phyloP scores from a whole-genome alignment of 2,113 vertebrate species.

The Etheostoma spectabile region DNA sequence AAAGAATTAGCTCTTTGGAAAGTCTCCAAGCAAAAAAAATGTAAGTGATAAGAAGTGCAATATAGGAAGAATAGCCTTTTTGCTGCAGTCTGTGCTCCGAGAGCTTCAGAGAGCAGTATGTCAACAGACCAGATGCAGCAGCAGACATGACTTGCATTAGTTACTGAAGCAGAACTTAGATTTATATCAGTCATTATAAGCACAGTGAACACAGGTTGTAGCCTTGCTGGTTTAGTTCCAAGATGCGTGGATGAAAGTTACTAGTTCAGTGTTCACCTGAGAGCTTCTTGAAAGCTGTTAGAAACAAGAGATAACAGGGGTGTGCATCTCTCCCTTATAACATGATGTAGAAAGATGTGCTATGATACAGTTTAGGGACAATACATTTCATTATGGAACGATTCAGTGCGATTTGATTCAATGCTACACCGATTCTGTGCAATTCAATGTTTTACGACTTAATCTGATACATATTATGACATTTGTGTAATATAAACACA shows the following conservation, averaged over 20 bases:
- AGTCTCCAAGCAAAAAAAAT: conserved; percentile 70
- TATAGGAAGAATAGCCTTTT: conserved; percentile 69
- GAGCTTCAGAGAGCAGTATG: conserved; percentile 68
- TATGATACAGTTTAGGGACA: no score
- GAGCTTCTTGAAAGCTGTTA: conserved; percentile 12
- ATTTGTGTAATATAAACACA: no score
- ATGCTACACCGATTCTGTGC: no score
- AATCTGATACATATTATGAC: no score
- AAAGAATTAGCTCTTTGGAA: conserved; percentile 75
- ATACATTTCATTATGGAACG: no score
- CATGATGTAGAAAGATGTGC: no score
- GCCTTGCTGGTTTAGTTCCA: conserved; percentile 8
- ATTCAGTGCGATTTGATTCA: no score
- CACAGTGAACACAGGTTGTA: conserved; percentile 27
- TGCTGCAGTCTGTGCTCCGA: conserved; percentile 64
- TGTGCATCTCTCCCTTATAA: no score
- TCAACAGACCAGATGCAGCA: conserved; percentile 68
- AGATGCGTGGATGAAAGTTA: conserved; percentile 22
- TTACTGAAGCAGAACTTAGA: conserved; percentile 66
- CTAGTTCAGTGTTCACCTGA: background rate
- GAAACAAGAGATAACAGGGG: background rate
- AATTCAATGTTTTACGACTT: no score
- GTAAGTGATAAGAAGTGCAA: conserved; percentile 71
- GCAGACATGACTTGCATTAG: conserved; percentile 59
- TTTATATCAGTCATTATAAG: conserved; percentile 46